These are phyloP conservation scores for Perizoma affinitatum DNA, from an alignment of 2,888 invertebrate genomes.

Conservation along the genomic window DNA sequence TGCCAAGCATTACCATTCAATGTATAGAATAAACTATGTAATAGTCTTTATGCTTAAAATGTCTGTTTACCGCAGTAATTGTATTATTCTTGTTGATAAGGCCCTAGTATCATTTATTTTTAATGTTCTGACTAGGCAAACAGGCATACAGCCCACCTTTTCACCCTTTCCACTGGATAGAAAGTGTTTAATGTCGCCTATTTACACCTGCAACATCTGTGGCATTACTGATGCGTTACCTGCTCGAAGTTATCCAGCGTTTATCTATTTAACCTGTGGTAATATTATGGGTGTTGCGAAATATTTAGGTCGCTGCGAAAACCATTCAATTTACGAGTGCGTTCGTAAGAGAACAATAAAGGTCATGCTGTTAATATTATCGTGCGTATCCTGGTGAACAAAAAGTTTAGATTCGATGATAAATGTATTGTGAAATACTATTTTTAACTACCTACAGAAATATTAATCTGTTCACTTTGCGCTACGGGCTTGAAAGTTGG, in stretches of 20 bases:
- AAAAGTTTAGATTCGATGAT: constrained; percentile 18
- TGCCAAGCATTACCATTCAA: too few species aligned
- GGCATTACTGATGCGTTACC: too few species aligned
- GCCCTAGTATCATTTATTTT: too few species aligned
- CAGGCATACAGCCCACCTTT: too few species aligned
- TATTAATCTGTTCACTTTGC: not conserved
- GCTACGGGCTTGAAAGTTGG: not conserved
- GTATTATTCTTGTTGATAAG: too few species aligned
- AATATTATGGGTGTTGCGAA: constrained; percentile 34
- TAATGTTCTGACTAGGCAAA: too few species aligned
- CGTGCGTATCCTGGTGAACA: constrained; percentile 36
- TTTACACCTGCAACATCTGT: too few species aligned
- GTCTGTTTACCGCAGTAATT: too few species aligned
- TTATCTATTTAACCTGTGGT: constrained; percentile 22
- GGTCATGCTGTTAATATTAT: constrained; percentile 56
- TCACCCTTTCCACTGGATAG: too few species aligned
- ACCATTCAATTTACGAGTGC: constrained; percentile 59
- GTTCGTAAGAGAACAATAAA: constrained; percentile 62
- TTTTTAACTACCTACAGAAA: not conserved
- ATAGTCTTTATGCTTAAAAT: too few species aligned
- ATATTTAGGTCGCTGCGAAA: constrained; percentile 61
- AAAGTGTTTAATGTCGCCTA: too few species aligned
- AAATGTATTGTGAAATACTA: constrained; percentile 4
- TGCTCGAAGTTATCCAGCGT: constrained; percentile 1
- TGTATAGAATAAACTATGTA: too few species aligned